Evolutionary conservation across 2,797 vertebrate species (phyloP).

Genomic region (Pseudochaenichthys georgianus): DNA sequence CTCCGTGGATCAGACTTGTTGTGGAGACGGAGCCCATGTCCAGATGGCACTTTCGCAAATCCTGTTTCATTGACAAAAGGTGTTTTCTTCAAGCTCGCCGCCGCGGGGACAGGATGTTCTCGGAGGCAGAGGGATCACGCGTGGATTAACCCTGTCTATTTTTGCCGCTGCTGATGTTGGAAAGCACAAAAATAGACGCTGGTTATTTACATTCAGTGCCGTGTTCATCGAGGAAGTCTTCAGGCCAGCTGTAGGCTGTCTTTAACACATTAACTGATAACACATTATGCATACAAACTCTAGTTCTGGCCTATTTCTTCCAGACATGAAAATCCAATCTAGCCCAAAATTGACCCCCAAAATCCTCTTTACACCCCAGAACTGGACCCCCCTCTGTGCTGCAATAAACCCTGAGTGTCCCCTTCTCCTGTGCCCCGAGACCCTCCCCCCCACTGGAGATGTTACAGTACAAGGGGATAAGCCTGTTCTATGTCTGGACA

Average conservation of each 20-base stretch:
- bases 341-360: constrained; percentile 36
- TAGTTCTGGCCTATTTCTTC: constrained; percentile 10
- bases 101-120: constrained; percentile 64
- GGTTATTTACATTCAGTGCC: constrained; percentile 1
- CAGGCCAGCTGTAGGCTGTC: neutral
- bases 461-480: constrained; percentile 49
- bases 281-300: neutral
- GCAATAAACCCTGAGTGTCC: constrained; percentile 57
- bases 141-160: constrained; percentile 60
- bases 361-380: constrained; percentile 57
- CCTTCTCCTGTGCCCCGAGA: constrained; percentile 39
- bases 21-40: constrained; percentile 28
- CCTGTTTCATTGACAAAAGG: constrained; percentile 72
- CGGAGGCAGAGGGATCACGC: constrained; percentile 48
- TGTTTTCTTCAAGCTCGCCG: constrained; percentile 61
- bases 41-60: constrained; percentile 80
- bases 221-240: neutral
- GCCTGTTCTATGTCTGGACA: constrained; percentile 15
- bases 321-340: constrained; percentile 51
- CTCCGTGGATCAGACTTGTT: constrained; percentile 38
- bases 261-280: neutral
- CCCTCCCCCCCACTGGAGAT: neutral
- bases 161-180: constrained; percentile 19
- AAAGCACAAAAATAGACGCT: neutral
- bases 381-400: constrained; percentile 56